Conservation (phyloP, 2,113 vertebrate genomes). For the Bagarius yarrelli region DNA sequence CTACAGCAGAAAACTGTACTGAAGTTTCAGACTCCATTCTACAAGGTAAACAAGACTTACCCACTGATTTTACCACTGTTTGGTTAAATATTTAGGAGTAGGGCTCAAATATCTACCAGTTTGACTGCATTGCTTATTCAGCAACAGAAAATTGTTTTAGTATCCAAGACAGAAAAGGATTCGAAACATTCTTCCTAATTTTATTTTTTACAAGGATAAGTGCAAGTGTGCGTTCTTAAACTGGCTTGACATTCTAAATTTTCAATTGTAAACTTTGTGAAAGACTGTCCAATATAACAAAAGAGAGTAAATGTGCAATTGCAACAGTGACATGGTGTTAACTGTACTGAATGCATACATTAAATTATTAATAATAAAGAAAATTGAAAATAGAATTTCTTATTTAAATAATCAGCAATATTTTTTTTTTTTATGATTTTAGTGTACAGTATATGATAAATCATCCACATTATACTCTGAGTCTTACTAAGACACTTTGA, state of each 20-base stretch:
- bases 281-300: background rate
- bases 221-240: background rate
- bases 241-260: background rate
- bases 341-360: background rate
- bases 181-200: background rate
- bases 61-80: background rate
- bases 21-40: conserved; percentile 30
- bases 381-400: background rate
- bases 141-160: background rate
- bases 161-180: background rate
- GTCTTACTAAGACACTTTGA: background rate
- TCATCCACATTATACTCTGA: background rate
- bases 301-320: background rate
- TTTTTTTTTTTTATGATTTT: background rate
- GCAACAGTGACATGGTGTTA: background rate
- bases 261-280: background rate
- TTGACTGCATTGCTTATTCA: background rate
- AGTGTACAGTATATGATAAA: background rate
- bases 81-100: background rate
- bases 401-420: background rate
- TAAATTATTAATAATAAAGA: background rate
- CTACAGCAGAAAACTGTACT: conserved; percentile 5
- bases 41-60: conserved; percentile 19
- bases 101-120: conserved; percentile 11
- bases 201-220: no score